A percentile compares a stretch with the other conserved stretches of the same genome.
phyloP scores from a whole-genome alignment of 2,113 vertebrate species.

The Pelodiscus sinensis region DNA sequence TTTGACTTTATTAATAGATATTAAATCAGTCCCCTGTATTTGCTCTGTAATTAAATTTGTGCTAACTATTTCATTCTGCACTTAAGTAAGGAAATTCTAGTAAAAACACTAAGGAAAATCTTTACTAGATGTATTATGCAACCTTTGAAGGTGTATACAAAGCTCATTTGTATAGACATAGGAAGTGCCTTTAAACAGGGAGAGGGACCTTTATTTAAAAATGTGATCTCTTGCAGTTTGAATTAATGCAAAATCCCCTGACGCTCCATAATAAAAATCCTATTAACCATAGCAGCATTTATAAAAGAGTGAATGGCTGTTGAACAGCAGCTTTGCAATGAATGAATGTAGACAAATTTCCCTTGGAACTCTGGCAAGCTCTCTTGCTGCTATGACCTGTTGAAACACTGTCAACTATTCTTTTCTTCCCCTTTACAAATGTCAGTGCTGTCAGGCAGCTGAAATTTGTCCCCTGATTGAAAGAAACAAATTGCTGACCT shows the following conservation, averaged over 20 bases:
- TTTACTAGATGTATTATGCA: not conserved
- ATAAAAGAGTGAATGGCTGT: not conserved
- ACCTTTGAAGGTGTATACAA: not conserved
- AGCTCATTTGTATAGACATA: not conserved
- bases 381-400: not conserved
- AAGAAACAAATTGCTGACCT: constrained; percentile 53
- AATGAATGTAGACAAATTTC: not conserved
- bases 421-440: not conserved
- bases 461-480: not conserved
- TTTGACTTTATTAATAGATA: not conserved
- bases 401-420: not conserved
- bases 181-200: not conserved
- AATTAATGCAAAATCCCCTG: not conserved
- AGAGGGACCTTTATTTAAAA: not conserved
- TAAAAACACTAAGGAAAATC: not conserved
- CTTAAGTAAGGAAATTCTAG: not conserved
- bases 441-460: constrained; percentile 35
- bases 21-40: not conserved
- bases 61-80: not conserved
- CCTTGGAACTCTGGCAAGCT: not conserved
- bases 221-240: not conserved
- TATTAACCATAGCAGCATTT: not conserved
- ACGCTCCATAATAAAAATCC: not conserved
- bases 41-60: not conserved
- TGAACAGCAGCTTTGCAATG: not conserved